phyloP scores from a whole-genome alignment of 2,113 vertebrate genomes.

The Corythoichthys intestinalis region DNA sequence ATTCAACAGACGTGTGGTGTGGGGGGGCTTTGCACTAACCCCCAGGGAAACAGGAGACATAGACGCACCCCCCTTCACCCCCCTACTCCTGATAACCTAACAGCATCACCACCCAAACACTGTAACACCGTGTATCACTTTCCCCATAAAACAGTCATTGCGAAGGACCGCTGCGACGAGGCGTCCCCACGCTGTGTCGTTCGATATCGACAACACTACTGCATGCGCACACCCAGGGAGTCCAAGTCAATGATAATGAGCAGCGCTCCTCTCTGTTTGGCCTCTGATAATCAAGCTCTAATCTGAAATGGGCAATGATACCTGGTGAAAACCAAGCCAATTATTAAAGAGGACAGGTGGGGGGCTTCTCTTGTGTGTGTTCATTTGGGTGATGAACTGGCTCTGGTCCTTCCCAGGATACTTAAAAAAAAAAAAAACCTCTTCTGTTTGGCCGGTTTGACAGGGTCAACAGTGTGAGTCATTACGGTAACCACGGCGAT shows the following conservation, averaged over 20 bases:
- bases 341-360: constrained; percentile 16
- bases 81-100: neutral
- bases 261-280: constrained; percentile 36
- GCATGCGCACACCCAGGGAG: constrained; percentile 28
- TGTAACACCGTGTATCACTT: constrained; percentile 2
- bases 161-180: constrained; percentile 3
- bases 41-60: constrained; percentile 45
- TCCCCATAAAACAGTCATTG: neutral
- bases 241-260: constrained; percentile 51
- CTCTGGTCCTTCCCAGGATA: neutral
- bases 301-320: constrained; percentile 26
- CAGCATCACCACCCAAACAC: constrained; percentile 15
- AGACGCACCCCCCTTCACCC: constrained; percentile 24
- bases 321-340: constrained; percentile 16
- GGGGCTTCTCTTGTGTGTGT: neutral
- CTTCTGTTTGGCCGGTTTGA: neutral
- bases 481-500: neutral
- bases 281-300: constrained; percentile 39
- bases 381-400: neutral
- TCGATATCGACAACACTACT: constrained; percentile 3
- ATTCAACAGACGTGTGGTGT: constrained; percentile 57
- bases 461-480: constrained; percentile 2
- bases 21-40: constrained; percentile 15
- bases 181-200: constrained; percentile 7
- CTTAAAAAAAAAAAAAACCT: neutral